Conservation (phyloP, 2,797 vertebrate genomes). For the Eulemur coronatus region DNA sequence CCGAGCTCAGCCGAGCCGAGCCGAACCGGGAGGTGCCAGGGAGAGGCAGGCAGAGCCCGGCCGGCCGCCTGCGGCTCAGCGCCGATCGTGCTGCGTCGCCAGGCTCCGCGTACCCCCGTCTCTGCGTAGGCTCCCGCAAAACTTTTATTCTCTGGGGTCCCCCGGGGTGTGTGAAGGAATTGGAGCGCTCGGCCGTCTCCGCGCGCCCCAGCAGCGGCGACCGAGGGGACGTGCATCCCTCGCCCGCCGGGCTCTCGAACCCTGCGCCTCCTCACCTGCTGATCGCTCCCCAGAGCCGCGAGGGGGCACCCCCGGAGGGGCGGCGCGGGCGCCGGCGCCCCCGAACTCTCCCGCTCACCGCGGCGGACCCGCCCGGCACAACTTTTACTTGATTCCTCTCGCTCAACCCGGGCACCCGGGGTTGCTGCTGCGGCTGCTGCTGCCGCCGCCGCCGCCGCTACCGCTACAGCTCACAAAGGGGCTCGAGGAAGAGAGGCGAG, state of each 20-base stretch:
- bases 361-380: not conserved
- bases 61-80: slow-evolving; percentile 47
- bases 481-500: slow-evolving; percentile 11
- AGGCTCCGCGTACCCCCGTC: not conserved
- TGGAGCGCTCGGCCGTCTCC: not conserved
- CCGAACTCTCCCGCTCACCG: not conserved
- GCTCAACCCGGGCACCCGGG: not conserved
- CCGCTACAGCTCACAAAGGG: slow-evolving; percentile 61
- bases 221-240: slow-evolving; percentile 31
- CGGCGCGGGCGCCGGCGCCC: not conserved
- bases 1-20: not conserved
- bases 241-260: slow-evolving; percentile 8
- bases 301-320: not conserved
- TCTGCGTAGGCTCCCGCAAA: slow-evolving; percentile 50
- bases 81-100: not conserved
- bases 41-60: slow-evolving; percentile 46
- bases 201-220: slow-evolving; percentile 4
- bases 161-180: not conserved
- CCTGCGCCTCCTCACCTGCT: slow-evolving; percentile 55
- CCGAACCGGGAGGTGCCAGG: not conserved
- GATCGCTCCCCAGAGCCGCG: not conserved
- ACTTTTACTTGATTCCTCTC: slow-evolving; percentile 42
- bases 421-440: not conserved
- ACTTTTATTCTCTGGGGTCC: slow-evolving; percentile 70
- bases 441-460: not conserved